Evolutionary conservation across 2,888 invertebrate species (phyloP), one percentile per base, ranked within the genome.

Genomic region (Pinctada fucata): DNA sequence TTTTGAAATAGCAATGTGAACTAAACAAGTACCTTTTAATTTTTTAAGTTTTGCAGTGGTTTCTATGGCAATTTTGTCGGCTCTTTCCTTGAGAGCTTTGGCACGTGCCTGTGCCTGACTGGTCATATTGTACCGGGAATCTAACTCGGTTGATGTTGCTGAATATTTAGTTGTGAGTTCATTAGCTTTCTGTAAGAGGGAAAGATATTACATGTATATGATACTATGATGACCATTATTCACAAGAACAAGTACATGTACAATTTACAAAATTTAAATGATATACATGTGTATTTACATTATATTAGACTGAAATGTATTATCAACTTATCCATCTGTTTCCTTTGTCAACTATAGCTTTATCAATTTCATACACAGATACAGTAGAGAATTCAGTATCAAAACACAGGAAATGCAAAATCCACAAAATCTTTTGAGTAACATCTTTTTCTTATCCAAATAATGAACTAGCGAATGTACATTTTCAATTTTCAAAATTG

Each of bases 61-160:
- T 84, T 95, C 95, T 79, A 95, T 95, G 2, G 97, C 97, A 47
- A 99, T 94, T 88, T 95, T 95, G 64, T 96, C 95, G 0, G 98
- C 98, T 82, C 96, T 94, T 85, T 95, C 95, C 76, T 96, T 94
- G 76, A 99, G 93, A 66, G 94, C 93, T 89, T 96, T 95, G 3
- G 97, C 97, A 79, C 96, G 94, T 82, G 95, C 95, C 86, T 97
- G 95, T 1, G 97, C 96, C 81, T 94, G 95, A 74, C 95, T 95
- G 5, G 97, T 97, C 48, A 88, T 82, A 84, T 94, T 94, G 2
- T 96, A 95, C 82, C 96, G 95, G 79, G 95, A 94, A 70, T 95
- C 95, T 45, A 98, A 93, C 49, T 95, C 94, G 80, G 94, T 94
- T 81, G 96, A 95, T 1, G 97, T 96, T 76, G 94, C 93, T 83